phyloP scores from a whole-genome alignment of 2,113 vertebrate species.

The Nansenia antarctica region DNA sequence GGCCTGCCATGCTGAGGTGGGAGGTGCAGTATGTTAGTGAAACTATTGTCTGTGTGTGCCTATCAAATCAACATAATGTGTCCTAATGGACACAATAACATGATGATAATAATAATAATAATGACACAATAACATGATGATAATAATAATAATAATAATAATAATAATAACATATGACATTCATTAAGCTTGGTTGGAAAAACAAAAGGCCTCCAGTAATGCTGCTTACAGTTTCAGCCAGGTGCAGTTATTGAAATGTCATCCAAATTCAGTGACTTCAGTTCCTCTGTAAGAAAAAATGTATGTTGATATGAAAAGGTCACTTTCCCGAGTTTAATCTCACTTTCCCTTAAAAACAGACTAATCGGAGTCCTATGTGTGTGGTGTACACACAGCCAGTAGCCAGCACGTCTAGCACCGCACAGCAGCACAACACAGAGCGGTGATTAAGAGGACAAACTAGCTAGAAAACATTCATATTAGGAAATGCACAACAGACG shows the following conservation, averaged over 20 bases:
- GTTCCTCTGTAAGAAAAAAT: neutral
- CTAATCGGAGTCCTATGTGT: no score
- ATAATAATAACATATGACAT: neutral
- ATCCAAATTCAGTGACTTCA: neutral
- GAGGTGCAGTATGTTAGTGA: neutral
- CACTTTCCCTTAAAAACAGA: no score
- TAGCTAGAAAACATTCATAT: no score
- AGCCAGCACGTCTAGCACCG: no score
- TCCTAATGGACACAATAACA: neutral
- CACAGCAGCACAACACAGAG: no score
- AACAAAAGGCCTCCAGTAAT: neutral
- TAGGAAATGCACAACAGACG: no score
- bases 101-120: neutral
- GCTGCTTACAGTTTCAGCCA: neutral
- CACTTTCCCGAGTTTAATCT: no score
- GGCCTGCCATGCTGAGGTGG: conserved; percentile 87
- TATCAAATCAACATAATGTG: neutral
- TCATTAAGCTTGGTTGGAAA: no score
- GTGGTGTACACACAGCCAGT: no score
- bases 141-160: neutral
- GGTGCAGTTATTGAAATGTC: neutral
- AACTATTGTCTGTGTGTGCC: neutral
- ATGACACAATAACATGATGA: neutral
- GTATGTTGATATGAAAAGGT: neutral
- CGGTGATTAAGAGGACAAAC: no score